Conservation (phyloP, 2,888 invertebrate genomes). For the Drosophila macrothrix region DNA sequence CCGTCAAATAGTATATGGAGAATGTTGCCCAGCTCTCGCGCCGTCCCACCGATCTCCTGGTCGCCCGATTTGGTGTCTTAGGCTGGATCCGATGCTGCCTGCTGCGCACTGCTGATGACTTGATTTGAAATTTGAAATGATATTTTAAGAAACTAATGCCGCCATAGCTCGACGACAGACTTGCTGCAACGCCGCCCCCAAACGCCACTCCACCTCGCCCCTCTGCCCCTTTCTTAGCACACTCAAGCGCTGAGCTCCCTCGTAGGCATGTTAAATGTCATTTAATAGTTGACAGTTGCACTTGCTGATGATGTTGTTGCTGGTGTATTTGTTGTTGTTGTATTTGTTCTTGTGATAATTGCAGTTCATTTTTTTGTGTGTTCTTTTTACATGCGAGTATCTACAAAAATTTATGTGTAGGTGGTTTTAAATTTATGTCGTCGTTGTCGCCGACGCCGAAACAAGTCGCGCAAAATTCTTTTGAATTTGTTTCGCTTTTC, state of each 20-base stretch:
- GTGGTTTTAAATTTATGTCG: slow-evolving; percentile 77
- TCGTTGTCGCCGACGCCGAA: slow-evolving; percentile 67
- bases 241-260: slow-evolving; percentile 28
- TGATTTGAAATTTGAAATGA: slow-evolving; percentile 77
- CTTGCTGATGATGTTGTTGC: slow-evolving; percentile 54
- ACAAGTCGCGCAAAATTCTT: slow-evolving; percentile 76
- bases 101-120: slow-evolving; percentile 63
- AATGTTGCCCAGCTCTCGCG: slow-evolving; percentile 13
- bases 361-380: slow-evolving; percentile 62
- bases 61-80: slow-evolving; percentile 36
- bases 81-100: slow-evolving; percentile 45
- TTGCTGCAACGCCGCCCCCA: neutral
- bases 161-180: slow-evolving; percentile 55
- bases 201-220: neutral
- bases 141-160: slow-evolving; percentile 77
- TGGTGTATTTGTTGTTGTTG: slow-evolving; percentile 54
- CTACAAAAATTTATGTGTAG: slow-evolving; percentile 76
- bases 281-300: slow-evolving; percentile 83
- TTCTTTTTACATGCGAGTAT: slow-evolving; percentile 43
- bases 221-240: slow-evolving; percentile 7
- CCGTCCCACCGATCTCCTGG: neutral
- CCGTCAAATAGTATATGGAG: slow-evolving; percentile 22
- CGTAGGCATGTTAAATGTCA: slow-evolving; percentile 83
- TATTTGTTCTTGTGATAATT: slow-evolving; percentile 66
- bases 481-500: slow-evolving; percentile 77